Evolutionary conservation across 2,888 invertebrate genomes (phyloP).

Genomic region (Ametastegia equiseti): DNA sequence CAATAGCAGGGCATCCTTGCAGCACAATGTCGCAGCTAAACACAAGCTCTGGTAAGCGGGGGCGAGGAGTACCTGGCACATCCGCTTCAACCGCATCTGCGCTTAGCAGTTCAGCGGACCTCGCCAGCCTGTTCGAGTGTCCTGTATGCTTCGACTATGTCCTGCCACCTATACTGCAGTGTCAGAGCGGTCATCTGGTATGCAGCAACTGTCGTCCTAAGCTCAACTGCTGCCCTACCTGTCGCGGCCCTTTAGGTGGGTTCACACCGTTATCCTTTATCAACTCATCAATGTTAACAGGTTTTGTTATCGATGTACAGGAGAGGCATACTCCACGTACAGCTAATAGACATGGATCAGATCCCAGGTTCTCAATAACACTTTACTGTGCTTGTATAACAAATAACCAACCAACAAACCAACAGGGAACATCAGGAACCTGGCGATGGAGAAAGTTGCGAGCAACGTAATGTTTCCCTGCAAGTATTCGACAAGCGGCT

Average conservation of each 20-base stretch:
- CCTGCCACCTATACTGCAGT: constrained; percentile 98
- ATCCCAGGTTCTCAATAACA: not conserved
- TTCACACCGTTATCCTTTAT: constrained; percentile 31
- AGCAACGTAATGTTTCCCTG: constrained; percentile 99
- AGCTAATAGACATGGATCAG: not conserved
- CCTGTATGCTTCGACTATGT: constrained; percentile 99
- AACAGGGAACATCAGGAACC: constrained; percentile 94
- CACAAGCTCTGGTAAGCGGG: constrained; percentile 72
- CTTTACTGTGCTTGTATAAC: not conserved
- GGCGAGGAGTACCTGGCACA: constrained; percentile 71
- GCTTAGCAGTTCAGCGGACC: constrained; percentile 88
- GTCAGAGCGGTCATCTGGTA: constrained; percentile 98
- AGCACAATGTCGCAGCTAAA: constrained; percentile 70
- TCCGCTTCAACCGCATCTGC: constrained; percentile 80
- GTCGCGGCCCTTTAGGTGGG: constrained; percentile 93
- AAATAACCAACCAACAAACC: constrained; percentile 61
- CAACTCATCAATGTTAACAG: not conserved
- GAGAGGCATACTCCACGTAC: not conserved
- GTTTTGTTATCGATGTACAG: not conserved
- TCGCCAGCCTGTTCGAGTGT: constrained; percentile 95
- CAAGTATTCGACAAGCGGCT: constrained; percentile 97
- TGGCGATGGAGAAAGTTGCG: constrained; percentile 99
- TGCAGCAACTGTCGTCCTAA: constrained; percentile 98
- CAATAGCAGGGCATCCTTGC: not conserved
- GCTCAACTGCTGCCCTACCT: constrained; percentile 98